These are phyloP conservation scores for Aphelenchoides bicaudatus DNA, from an alignment of 2,888 invertebrate species.

Conservation along the genomic window DNA sequence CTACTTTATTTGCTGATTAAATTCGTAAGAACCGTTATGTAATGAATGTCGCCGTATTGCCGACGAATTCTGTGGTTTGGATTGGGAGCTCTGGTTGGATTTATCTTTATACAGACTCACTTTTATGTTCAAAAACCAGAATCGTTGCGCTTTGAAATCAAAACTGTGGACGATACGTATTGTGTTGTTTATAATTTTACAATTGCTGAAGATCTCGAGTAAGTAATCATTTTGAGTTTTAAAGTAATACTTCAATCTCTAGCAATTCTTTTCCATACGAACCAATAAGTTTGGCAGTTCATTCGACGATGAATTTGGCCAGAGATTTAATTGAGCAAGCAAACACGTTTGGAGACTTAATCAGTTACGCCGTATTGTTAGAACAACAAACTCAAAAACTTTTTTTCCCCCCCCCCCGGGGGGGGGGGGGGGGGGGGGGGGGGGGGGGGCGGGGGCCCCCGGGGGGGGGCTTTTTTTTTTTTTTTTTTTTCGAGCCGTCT, in stretches of 20 bases:
- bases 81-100: background rate
- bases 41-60: slow-evolving; percentile 11
- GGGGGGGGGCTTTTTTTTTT: too few relatives aligned
- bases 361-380: slow-evolving; percentile 34
- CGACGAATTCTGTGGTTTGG: background rate
- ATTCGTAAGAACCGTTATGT: too few relatives aligned
- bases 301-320: slow-evolving; percentile 30
- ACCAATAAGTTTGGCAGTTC: slow-evolving; percentile 31
- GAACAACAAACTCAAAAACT: slow-evolving; percentile 18
- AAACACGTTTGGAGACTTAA: slow-evolving; percentile 37
- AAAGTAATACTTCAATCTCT: background rate
- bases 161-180: too few relatives aligned
- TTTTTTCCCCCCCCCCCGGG: too few relatives aligned
- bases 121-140: too few relatives aligned
- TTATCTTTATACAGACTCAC: too few relatives aligned
- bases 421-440: too few relatives aligned
- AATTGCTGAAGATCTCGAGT: slow-evolving; percentile 25
- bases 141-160: too few relatives aligned
- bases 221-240: background rate
- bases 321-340: slow-evolving; percentile 24
- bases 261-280: slow-evolving; percentile 20
- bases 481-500: too few relatives aligned
- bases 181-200: slow-evolving; percentile 30
- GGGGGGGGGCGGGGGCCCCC: too few relatives aligned
- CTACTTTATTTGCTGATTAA: too few relatives aligned